Evolutionary conservation across 1,140 invertebrate genomes (phyloP), one percentile per base, ranked within the genome.

Genomic region (Colletes gigas): DNA sequence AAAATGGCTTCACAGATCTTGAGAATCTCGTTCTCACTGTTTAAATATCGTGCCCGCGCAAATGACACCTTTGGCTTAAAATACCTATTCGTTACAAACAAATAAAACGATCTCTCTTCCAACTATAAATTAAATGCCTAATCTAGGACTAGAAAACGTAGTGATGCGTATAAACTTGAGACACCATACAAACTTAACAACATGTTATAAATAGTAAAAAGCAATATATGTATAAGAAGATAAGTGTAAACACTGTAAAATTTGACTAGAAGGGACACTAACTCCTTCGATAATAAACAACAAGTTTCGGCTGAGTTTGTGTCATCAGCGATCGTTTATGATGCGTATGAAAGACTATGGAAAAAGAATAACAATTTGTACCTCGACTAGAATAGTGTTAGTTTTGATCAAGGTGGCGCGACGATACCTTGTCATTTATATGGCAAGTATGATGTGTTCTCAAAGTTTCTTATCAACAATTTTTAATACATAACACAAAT

Each of bases 151-250:
- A 81, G 62, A 54, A 54, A 77, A 72, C 60, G 39, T 59, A 71
- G 15, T 55, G 12, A 77, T 65, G 47, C n/a, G 39, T 78, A 82
- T 77, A 82, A 78, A 78, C 60, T 82, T 44, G 65, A 41, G 59
- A 74, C 73, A 77, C 66, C 44, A 63, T 86, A 65, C 80, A 81
- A 83, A 87, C 72, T 83, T 86, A 86, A 86, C 83, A 86, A 86
- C 47, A 4, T 68, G 50, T 74, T 47, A 80, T 81, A 80, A 73
- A 73, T 77, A 83, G n/a, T 72, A 55, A 81, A 84, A 86, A 87
- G 84, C 78, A 76, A 78, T 63, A 19, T n/a, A 78, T 63, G 17
- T n/a, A n/a, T 57, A 55, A 55, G 44, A 70, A 41, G 67, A 54
- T 65, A 50, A 66, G 63, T 79, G 65, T 82, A 57, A 86, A 85